A percentile compares a stretch with the other conserved stretches of the same genome.
Conservation (phyloP, 2,888 invertebrate species). For the Sesia bembeciformis region DNA sequence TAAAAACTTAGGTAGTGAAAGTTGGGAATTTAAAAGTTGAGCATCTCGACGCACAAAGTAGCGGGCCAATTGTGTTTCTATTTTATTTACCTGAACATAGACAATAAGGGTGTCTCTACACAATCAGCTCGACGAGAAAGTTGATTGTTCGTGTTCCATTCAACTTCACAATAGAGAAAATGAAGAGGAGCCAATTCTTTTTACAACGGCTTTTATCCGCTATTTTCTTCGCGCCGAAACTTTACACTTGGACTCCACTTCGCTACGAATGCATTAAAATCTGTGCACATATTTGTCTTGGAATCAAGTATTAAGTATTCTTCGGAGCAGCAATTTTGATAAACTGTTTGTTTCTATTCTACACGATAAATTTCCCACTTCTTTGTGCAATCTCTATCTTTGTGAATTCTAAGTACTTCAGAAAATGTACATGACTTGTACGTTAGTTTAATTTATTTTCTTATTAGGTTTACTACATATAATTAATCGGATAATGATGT, state of each 20-base stretch:
- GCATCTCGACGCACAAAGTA: constrained; percentile 53
- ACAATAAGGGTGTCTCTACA: constrained; percentile 66
- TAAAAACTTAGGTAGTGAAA: constrained; percentile 12
- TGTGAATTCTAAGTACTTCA: constrained; percentile 1
- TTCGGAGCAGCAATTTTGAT: constrained; percentile 43
- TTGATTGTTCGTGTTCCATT: constrained; percentile 67
- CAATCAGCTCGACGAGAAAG: constrained; percentile 60
- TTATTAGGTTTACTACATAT: constrained; percentile 44
- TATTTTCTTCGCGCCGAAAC: constrained; percentile 58
- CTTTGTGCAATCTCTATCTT: background rate
- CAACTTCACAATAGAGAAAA: constrained; percentile 69
- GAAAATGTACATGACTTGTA: background rate
- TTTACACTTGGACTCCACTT: constrained; percentile 56
- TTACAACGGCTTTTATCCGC: constrained; percentile 54
- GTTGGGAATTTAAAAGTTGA: constrained; percentile 57
- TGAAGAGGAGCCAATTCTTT: constrained; percentile 67
- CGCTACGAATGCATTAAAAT: constrained; percentile 55
- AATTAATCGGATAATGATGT: constrained; percentile 28
- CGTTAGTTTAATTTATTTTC: background rate
- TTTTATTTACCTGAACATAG: constrained; percentile 64
- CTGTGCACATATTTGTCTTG: constrained; percentile 54
- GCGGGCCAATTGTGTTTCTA: constrained; percentile 48
- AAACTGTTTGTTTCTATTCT: constrained; percentile 36
- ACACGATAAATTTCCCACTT: constrained; percentile 1
- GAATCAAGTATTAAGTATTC: constrained; percentile 43